Conservation (phyloP, 2,113 vertebrate genomes). For the Hyaena hyaena region DNA sequence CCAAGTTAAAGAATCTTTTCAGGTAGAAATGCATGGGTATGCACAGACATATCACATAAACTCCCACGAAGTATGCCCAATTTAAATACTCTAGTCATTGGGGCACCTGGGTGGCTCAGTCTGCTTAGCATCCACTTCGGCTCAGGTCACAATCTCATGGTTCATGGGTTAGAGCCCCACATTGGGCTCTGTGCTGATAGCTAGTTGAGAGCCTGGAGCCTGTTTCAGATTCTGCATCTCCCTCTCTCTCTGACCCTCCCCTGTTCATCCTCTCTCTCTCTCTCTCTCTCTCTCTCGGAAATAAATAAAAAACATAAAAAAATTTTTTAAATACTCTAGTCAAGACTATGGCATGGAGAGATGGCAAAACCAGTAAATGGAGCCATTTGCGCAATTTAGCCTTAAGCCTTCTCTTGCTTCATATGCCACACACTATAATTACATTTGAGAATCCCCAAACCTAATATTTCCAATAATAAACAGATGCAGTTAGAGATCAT, state of each 20-base stretch:
- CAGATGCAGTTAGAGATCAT: conserved; percentile 2
- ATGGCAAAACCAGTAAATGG: neutral
- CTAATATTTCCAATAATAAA: conserved; percentile 42
- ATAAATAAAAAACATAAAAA: too few relatives aligned
- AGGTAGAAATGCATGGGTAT: neutral
- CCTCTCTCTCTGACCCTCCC: too few relatives aligned
- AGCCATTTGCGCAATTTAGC: neutral
- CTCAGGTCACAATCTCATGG: too few relatives aligned
- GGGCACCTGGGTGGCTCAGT: too few relatives aligned
- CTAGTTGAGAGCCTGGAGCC: too few relatives aligned
- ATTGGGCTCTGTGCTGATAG: too few relatives aligned
- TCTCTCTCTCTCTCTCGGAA: too few relatives aligned
- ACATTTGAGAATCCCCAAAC: neutral
- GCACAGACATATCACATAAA: neutral
- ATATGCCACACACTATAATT: neutral
- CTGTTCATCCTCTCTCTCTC: too few relatives aligned
- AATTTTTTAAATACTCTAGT: neutral
- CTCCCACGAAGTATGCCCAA: neutral
- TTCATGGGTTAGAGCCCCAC: too few relatives aligned
- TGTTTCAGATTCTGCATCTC: too few relatives aligned
- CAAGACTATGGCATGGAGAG: neutral
- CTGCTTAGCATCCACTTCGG: too few relatives aligned
- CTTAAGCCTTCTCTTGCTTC: neutral
- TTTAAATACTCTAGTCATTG: neutral
- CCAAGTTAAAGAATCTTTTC: neutral